Evolutionary conservation across 2,113 vertebrate genomes (phyloP), one percentile per base, ranked within the genome.

Genomic region (Octodon degus): DNA sequence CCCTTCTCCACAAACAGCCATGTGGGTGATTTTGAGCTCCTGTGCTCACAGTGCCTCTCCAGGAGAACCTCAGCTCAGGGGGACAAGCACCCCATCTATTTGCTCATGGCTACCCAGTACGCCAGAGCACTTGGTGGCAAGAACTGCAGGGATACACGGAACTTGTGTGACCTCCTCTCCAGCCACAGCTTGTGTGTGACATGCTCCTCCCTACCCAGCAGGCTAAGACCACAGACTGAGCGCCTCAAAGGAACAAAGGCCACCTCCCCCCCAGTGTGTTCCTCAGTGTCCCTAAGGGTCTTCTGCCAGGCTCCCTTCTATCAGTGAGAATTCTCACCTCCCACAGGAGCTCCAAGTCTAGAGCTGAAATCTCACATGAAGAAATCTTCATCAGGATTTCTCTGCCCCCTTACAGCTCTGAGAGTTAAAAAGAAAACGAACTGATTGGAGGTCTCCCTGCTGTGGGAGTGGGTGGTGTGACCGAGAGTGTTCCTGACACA

Each of bases 401-500:
- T 96, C 96, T 94, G 7, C 34, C 13, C 74, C 30, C 60, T 20
- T 92, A 97, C 19, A 90, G 92, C 70, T 84, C 94, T 91, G 92
- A 13, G n/a, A 93, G 80, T 92, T 34, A 5, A 84, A 93, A 85
- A 96, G 94, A 60, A 94, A 65, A 67, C 14, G 34, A 88, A 58
- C 58, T 76, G 88, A 94, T 74, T 27, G 96, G 84, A 50, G 76
- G 20, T 94, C 93, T 89, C 95, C 25, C 89, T 96, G 86, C 86
- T 53, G 16, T 10, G 40, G 22, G 2, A 12, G 89, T 92, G 50
- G 43, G 90, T 65, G 90, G 97, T 91, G 96, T 79, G 89, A 93
- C 92, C 32, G 67, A 93, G 94, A 97, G 96, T 92, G 90, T 96
- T 97, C 98, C 97, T 86, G 89, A 93, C 96, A 85, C n/a, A 47